Conservation (phyloP, 2,113 vertebrate species). For the Mesembrinibis cayennensis region DNA sequence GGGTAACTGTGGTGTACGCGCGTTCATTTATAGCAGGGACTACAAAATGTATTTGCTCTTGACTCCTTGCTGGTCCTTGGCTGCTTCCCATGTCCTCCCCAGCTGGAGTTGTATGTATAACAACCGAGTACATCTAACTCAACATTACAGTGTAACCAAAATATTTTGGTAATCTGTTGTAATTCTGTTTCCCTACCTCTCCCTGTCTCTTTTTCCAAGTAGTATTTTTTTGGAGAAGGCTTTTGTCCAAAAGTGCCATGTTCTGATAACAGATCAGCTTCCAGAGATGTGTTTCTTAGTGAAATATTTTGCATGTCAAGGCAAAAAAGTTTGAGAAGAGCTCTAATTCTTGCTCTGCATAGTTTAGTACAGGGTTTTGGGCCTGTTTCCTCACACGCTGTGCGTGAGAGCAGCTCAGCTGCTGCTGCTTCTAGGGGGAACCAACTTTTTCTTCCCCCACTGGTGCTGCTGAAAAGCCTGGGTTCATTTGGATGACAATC, state of each 20-base stretch:
- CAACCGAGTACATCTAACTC: no score
- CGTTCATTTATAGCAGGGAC: background rate
- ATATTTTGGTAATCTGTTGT: no score
- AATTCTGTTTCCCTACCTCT: background rate
- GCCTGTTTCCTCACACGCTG: accelerated
- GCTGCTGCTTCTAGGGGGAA: background rate
- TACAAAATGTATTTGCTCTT: background rate
- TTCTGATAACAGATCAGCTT: background rate
- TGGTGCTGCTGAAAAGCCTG: background rate
- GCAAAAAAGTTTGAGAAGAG: background rate
- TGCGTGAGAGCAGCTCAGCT: background rate
- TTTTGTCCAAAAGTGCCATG: background rate
- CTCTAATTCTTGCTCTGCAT: background rate
- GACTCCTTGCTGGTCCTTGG: background rate
- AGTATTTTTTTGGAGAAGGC: background rate
- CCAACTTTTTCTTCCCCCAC: no score
- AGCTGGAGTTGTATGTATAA: background rate
- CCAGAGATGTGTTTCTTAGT: background rate
- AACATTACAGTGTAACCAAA: accelerated
- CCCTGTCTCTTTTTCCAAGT: background rate
- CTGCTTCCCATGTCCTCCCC: background rate
- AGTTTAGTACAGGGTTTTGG: background rate
- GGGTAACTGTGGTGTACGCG: accelerated
- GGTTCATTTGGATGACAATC: background rate
- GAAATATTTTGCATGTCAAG: background rate